These are phyloP conservation scores for Yponomeuta evonymella DNA, from an alignment of 2,888 invertebrate genomes.

Conservation along the genomic window DNA sequence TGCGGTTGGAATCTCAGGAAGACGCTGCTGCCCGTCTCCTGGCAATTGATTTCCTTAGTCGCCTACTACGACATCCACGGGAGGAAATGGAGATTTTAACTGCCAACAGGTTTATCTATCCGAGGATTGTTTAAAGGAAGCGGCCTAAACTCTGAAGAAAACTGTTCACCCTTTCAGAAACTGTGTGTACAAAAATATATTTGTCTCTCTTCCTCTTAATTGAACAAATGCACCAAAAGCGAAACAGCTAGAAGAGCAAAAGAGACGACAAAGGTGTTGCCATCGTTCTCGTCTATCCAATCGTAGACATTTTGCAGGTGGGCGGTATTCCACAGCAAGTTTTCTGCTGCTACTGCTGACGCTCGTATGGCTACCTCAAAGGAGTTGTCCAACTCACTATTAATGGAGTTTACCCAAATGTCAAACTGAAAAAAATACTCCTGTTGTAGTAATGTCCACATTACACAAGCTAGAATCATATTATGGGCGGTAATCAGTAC, in stretches of 20 bases:
- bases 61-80: too few species aligned
- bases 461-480: too few species aligned
- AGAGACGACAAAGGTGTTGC: constrained; percentile 44
- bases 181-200: constrained; percentile 21
- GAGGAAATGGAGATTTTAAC: too few species aligned
- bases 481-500: too few species aligned
- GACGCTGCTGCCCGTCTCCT: too few species aligned
- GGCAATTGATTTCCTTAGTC: too few species aligned
- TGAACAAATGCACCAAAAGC: constrained; percentile 40
- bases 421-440: constrained; percentile 40
- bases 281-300: constrained; percentile 63
- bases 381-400: constrained; percentile 46
- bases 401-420: constrained; percentile 40
- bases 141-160: too few species aligned
- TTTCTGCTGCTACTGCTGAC: constrained; percentile 30
- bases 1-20: too few species aligned
- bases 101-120: too few species aligned
- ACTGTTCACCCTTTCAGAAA: background rate
- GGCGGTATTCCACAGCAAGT: constrained; percentile 36
- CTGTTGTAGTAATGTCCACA: background rate
- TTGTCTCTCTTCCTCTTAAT: constrained; percentile 24
- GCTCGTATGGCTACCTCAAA: constrained; percentile 31
- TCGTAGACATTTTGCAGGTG: constrained; percentile 45
- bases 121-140: too few species aligned
- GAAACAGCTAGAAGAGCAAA: constrained; percentile 42